Base-by-base conservation (phyloP, 1,140 invertebrate species). In the Stenopsyche tienmushanensis region DNA sequence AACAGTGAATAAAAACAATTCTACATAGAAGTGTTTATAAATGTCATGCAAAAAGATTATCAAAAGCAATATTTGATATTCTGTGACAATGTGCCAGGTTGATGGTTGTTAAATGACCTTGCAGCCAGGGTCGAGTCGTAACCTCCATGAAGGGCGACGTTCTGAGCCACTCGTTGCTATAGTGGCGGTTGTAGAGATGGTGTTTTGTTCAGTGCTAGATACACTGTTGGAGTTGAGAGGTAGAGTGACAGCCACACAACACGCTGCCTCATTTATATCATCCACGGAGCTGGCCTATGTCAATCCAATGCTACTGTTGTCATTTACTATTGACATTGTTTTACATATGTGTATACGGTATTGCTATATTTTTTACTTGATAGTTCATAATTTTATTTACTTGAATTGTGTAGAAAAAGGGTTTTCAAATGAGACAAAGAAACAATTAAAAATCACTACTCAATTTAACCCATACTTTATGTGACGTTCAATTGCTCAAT, bases 101-200 rank as follows among this genome's bases (percentile, higher is more conserved):
- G 57, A 60, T 60, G 42, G 24, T 55, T 55, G 29, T 23, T 29
- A 60, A 59, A 34, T 77, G 82, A 92, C 90, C 90, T 93, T 94
- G 82, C 88, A 92, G 78, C 88, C 86, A 77, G 90, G 90, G 83
- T 94, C 91, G 76, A 94, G 88, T 76, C 89, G 88, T 70, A 94
- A 83, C 76, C 92, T 86, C 93, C 93, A 95, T 69, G 92, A 94
- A 1, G 93, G 92, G 74, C 92, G 85, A 66, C 92, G 85, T 78
- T 94, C 93, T 66, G 73, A 74, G n/a, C 59, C 65, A 73, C 73
- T 75, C 45, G 78, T 73, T 59, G 78, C 76, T 70, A 78, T 77
- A 55, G 79, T 80, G 20, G 78, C 76, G 45, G 77, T 77, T 13
- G 78, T 76, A 24, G 78, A 75, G 7, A 66, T 59, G 21, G 77